These are phyloP conservation scores for Poeciliopsis turrubarensis DNA, from an alignment of 2,113 vertebrate species.

Conservation along the genomic window DNA sequence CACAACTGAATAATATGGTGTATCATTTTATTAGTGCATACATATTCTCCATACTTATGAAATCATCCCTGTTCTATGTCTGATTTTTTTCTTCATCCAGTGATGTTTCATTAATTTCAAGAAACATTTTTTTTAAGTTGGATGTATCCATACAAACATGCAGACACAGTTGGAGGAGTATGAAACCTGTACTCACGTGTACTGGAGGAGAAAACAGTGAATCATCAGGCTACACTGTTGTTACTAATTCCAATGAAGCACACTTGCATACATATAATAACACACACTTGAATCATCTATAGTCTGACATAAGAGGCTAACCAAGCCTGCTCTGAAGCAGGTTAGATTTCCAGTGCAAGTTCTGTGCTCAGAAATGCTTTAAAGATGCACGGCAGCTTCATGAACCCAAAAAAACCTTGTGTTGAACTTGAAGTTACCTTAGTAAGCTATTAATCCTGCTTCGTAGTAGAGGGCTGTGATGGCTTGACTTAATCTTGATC, in stretches of 20 bases:
- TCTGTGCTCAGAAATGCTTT: not conserved
- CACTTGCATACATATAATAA: not conserved
- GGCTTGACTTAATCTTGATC: constrained; percentile 4
- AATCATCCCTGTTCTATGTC: no score
- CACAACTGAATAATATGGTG: not conserved
- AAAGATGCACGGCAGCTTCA: not conserved
- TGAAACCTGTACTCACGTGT: not conserved
- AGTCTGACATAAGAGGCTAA: not conserved
- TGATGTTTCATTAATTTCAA: not conserved
- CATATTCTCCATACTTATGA: no score
- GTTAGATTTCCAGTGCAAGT: not conserved
- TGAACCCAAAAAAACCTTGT: not conserved
- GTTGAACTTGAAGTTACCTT: not conserved
- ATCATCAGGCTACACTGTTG: not conserved
- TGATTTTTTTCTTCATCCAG: not conserved
- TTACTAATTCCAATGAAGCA: not conserved
- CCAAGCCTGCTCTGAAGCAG: not conserved
- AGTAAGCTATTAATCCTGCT: constrained; percentile 2
- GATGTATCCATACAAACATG: not conserved
- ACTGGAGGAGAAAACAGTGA: not conserved
- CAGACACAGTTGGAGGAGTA: not conserved
- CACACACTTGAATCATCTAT: not conserved
- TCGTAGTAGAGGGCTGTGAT: not conserved
- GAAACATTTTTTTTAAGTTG: not conserved
- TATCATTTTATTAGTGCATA: not conserved